Conservation (phyloP, 1,140 invertebrate genomes). For the Pseudomyrmex gracilis region DNA sequence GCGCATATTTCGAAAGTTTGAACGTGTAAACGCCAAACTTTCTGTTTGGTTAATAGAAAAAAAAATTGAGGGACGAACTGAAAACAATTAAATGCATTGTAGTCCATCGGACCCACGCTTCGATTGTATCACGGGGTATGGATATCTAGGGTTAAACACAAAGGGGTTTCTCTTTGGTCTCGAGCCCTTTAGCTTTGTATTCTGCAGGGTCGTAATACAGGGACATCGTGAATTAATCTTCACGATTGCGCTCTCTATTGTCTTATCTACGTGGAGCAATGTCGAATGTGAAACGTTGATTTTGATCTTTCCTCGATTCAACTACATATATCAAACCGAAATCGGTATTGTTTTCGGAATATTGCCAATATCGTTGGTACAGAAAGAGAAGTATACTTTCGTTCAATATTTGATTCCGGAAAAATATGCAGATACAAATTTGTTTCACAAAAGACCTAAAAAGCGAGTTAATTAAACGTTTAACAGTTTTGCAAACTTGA, state of each 20-base stretch:
- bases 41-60: constrained; percentile 15
- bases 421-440: constrained; percentile 4
- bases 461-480: neutral
- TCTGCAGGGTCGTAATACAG: constrained; percentile 30
- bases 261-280: constrained; percentile 43
- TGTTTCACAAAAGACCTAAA: neutral
- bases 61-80: neutral
- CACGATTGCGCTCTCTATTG: constrained; percentile 49
- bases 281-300: constrained; percentile 48
- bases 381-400: neutral
- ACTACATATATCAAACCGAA: neutral
- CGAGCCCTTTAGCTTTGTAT: constrained; percentile 34
- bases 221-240: constrained; percentile 57
- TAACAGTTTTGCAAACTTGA: neutral
- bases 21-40: neutral
- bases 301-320: constrained; percentile 35
- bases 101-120: constrained; percentile 20
- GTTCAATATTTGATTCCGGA: constrained; percentile 6
- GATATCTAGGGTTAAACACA: constrained; percentile 45
- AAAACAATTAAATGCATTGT: neutral
- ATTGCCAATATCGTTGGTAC: constrained; percentile 12
- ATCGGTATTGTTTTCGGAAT: constrained; percentile 15
- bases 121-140: constrained; percentile 44
- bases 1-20: neutral
- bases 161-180: constrained; percentile 26